Evolutionary conservation across 23 tunicate genomes (phyloP).

Genomic region (Trididemnum miniatum): DNA sequence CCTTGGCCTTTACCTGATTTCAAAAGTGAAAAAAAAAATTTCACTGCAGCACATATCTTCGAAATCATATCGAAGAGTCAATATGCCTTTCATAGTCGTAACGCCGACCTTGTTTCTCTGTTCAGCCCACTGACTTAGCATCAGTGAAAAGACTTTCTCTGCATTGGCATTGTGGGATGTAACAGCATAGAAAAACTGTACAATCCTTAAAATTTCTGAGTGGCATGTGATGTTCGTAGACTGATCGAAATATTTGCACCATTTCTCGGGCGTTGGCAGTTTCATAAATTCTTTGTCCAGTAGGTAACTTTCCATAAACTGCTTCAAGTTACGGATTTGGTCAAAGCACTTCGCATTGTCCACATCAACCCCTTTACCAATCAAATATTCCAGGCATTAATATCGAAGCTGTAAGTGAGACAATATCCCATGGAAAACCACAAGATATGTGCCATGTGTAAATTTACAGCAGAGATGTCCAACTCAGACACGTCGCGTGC

Average conservation of each 20-base stretch:
- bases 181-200: slow-evolving; percentile 30
- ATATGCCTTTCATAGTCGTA: slow-evolving; percentile 14
- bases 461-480: too few relatives aligned
- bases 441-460: too few relatives aligned
- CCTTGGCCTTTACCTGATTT: too few relatives aligned
- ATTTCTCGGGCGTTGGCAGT: slow-evolving; percentile 21
- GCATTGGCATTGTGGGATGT: slow-evolving; percentile 25
- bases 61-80: too few relatives aligned
- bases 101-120: slow-evolving; percentile 6
- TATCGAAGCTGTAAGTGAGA: neutral
- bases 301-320: slow-evolving; percentile 4
- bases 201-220: too few relatives aligned
- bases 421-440: too few relatives aligned
- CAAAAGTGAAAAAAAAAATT: too few relatives aligned
- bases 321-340: slow-evolving; percentile 8
- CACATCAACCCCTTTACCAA: too few relatives aligned
- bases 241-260: slow-evolving; percentile 38
- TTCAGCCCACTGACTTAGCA: slow-evolving; percentile 6
- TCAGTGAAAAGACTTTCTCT: slow-evolving; percentile 16
- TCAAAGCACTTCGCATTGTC: slow-evolving; percentile 27
- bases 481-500: too few relatives aligned
- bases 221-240: too few relatives aligned
- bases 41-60: too few relatives aligned
- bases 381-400: too few relatives aligned
- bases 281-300: neutral